A percentile compares a stretch with the other conserved stretches of the same genome.
Conservation (phyloP, 2,113 vertebrate species). For the Elachura formosa region DNA sequence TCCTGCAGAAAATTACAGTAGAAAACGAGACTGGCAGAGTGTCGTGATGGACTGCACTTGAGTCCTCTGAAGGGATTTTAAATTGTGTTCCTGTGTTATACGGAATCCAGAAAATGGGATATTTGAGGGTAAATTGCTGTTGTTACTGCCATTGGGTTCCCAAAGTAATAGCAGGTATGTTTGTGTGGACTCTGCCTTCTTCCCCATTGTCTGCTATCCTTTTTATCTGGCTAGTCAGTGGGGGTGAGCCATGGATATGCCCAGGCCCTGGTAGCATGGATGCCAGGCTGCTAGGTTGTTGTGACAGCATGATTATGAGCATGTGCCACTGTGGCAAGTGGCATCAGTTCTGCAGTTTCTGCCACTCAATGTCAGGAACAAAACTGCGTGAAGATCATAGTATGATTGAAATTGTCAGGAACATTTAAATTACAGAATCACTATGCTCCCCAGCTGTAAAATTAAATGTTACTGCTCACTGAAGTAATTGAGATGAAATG, state of each 20-base stretch:
- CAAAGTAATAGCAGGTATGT: not conserved
- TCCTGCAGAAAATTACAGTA: not conserved
- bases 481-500: conserved; percentile 22
- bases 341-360: not conserved
- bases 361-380: not conserved
- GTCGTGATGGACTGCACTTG: not conserved
- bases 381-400: not conserved
- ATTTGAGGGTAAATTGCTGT: not conserved
- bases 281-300: conserved; percentile 16
- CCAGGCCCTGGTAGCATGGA: not conserved
- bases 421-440: not conserved
- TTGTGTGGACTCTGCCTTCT: not conserved
- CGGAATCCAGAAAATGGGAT: not conserved
- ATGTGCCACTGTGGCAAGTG: not conserved
- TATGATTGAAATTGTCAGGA: conserved; percentile 27
- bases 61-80: not conserved
- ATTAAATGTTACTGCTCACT: conserved; percentile 18
- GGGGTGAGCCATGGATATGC: not conserved
- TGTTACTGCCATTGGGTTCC: not conserved
- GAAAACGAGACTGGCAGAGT: not conserved
- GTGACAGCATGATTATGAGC: conserved; percentile 17
- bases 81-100: not conserved
- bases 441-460: not conserved
- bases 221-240: not conserved
- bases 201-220: not conserved